Percentiles rank a stretch among this genome's conserved stretches.
phyloP scores from a whole-genome alignment of 1,140 invertebrate species.

The Pseudomyrmex gracilis region DNA sequence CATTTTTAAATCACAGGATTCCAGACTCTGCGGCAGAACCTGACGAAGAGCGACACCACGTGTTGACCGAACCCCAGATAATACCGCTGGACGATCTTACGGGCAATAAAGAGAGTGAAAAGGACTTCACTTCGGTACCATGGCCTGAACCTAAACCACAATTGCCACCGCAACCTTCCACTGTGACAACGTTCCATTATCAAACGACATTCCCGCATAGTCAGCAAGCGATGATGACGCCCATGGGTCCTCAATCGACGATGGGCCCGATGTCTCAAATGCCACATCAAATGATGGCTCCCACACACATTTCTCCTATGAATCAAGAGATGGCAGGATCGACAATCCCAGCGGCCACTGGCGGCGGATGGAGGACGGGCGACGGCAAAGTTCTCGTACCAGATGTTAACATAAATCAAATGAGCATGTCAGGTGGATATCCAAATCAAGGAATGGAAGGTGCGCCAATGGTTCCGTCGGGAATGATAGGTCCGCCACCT shows the following conservation, averaged over 20 bases:
- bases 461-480: conserved; percentile 79
- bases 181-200: conserved; percentile 76
- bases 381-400: conserved; percentile 85
- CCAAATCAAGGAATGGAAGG: conserved; percentile 81
- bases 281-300: conserved; percentile 74
- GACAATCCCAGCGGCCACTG: conserved; percentile 60
- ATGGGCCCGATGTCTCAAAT: conserved; percentile 82
- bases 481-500: conserved; percentile 83
- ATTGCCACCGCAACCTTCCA: conserved; percentile 81
- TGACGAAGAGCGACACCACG: conserved; percentile 91
- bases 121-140: conserved; percentile 90
- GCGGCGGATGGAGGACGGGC: conserved; percentile 84
- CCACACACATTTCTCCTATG: conserved; percentile 72
- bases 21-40: conserved; percentile 95
- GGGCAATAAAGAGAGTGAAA: conserved; percentile 91
- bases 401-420: conserved; percentile 80
- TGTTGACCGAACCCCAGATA: conserved; percentile 90
- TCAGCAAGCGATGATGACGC: conserved; percentile 71
- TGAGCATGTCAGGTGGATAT: conserved; percentile 75
- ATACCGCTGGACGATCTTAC: conserved; percentile 96
- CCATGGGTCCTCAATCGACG: conserved; percentile 73
- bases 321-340: conserved; percentile 72
- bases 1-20: conserved; percentile 85
- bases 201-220: conserved; percentile 81
- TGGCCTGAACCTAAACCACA: conserved; percentile 92